A percentile compares a stretch with the other conserved stretches of the same genome.
phyloP scores from a whole-genome alignment of 2,888 invertebrate genomes.

The Acleris literana region DNA sequence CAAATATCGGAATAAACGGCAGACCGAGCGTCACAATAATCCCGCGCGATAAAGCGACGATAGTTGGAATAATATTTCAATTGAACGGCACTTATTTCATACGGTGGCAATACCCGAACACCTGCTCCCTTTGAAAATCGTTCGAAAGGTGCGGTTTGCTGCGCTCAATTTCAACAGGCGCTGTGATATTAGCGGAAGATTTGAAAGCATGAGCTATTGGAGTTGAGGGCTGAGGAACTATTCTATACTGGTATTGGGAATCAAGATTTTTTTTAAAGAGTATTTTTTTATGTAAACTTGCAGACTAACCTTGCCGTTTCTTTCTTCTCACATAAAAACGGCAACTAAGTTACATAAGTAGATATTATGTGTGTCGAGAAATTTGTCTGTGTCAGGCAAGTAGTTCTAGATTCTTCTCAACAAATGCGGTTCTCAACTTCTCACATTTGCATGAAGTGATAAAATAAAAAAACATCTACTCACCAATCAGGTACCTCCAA shows the following conservation, averaged over 20 bases:
- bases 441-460: background rate
- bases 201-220: conserved; percentile 33
- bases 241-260: background rate
- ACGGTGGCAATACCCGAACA: conserved; percentile 50
- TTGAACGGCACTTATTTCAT: conserved; percentile 57
- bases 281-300: background rate
- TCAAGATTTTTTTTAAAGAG: background rate
- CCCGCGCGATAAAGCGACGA: conserved; percentile 52
- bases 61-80: conserved; percentile 65
- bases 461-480: conserved; percentile 42
- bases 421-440: too few relatives aligned
- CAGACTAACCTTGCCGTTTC: too few relatives aligned
- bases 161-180: conserved; percentile 49
- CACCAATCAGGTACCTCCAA: conserved; percentile 82
- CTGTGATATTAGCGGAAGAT: conserved; percentile 36
- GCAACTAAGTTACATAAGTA: too few relatives aligned
- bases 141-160: conserved; percentile 45
- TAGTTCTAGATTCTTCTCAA: too few relatives aligned
- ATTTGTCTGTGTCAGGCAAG: background rate
- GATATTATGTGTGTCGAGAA: background rate
- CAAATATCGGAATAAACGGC: conserved; percentile 30
- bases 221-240: background rate
- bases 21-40: conserved; percentile 47
- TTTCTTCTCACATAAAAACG: too few relatives aligned
- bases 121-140: conserved; percentile 56